Conservation (phyloP, 1,140 invertebrate species). For the Mycetomoellerius zeteki region DNA sequence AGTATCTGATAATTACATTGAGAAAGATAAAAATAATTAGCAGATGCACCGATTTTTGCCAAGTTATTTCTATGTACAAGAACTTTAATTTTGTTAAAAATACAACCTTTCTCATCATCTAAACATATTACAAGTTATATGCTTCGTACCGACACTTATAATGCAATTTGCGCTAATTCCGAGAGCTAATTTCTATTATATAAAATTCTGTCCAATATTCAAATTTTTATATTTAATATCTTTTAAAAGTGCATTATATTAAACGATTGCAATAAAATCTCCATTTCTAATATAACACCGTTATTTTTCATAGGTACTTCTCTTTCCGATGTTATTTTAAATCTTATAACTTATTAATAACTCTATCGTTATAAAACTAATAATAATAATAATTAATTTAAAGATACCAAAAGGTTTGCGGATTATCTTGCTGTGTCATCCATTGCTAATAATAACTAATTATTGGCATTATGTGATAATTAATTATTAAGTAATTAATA, state of each 20-base stretch:
- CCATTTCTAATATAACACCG: not conserved
- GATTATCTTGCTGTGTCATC: no score
- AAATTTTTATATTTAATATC: not conserved
- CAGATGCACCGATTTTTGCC: not conserved
- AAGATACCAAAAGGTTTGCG: no score
- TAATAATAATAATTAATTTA: not conserved
- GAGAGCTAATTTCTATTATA: not conserved
- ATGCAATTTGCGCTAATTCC: not conserved
- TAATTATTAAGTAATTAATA: slow-evolving; percentile 30
- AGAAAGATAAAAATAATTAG: not conserved
- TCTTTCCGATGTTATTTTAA: not conserved
- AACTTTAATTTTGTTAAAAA: no score
- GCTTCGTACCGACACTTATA: not conserved
- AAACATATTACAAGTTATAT: no score
- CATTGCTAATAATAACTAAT: no score
- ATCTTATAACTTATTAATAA: not conserved
- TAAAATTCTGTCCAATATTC: not conserved
- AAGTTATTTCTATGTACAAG: no score
- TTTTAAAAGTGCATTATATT: not conserved
- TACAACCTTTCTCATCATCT: no score
- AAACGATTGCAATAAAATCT: not conserved
- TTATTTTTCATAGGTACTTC: not conserved
- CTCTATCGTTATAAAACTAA: not conserved
- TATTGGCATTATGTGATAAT: no score
- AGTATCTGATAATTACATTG: not conserved